phyloP scores from a whole-genome alignment of 1,140 invertebrate species.

The Monochamus saltuarius region DNA sequence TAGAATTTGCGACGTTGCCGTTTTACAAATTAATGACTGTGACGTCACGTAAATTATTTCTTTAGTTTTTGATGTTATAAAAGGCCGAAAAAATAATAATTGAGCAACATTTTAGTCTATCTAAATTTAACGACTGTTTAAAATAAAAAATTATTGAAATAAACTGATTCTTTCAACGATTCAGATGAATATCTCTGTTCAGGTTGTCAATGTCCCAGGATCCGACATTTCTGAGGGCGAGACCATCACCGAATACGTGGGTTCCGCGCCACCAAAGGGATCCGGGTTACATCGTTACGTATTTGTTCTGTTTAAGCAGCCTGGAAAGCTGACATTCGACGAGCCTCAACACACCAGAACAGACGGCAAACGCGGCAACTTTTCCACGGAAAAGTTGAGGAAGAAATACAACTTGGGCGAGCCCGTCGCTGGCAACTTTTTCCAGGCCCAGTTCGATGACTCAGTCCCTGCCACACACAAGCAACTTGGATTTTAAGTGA shows the following conservation, averaged over 20 bases:
- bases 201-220: slow-evolving; percentile 85
- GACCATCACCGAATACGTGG: slow-evolving; percentile 74
- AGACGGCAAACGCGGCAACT: slow-evolving; percentile 71
- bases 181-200: not conserved
- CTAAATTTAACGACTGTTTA: no score
- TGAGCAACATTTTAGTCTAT: no score
- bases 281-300: slow-evolving; percentile 89
- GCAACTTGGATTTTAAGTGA: slow-evolving; percentile 45
- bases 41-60: no score
- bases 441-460: slow-evolving; percentile 83
- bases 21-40: no score
- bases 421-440: slow-evolving; percentile 87
- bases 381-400: slow-evolving; percentile 79
- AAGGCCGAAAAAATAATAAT: no score
- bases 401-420: slow-evolving; percentile 78
- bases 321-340: slow-evolving; percentile 66
- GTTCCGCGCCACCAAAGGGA: slow-evolving; percentile 79
- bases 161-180: no score
- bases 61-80: no score
- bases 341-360: slow-evolving; percentile 59
- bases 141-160: no score
- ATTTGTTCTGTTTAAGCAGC: slow-evolving; percentile 84
- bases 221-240: slow-evolving; percentile 59
- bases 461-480: slow-evolving; percentile 61
- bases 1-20: no score